A percentile compares a stretch with the other conserved stretches of the same genome.
phyloP scores from a whole-genome alignment of 2,797 vertebrate genomes.

The Sebastes glaucus region DNA sequence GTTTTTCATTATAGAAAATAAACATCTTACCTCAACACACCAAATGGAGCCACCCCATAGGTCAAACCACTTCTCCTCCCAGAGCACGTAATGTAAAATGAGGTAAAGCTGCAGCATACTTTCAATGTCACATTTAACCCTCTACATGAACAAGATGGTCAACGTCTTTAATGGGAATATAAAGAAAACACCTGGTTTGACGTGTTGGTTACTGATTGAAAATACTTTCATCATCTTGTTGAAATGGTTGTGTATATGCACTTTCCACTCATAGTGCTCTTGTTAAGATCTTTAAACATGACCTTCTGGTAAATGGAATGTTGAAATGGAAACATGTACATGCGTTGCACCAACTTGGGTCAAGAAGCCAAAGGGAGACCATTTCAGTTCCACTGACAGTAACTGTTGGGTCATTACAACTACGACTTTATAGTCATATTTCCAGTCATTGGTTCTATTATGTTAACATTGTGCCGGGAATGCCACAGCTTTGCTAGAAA shows the following conservation, averaged over 20 bases:
- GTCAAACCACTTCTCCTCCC: not conserved
- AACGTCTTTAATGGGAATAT: not conserved
- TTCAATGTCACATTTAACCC: not conserved
- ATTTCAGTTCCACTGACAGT: not conserved
- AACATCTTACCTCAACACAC: conserved; percentile 35
- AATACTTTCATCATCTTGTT: not conserved
- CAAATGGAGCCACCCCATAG: not conserved
- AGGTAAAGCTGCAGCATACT: not conserved
- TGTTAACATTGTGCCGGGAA: not conserved
- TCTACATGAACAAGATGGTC: not conserved
- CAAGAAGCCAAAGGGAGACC: not conserved
- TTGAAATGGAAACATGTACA: not conserved
- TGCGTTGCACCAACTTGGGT: not conserved
- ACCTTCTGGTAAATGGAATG: not conserved
- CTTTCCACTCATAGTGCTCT: not conserved
- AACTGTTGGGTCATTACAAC: not conserved
- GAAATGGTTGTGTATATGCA: not conserved
- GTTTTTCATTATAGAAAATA: conserved; percentile 43
- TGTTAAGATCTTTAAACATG: not conserved
- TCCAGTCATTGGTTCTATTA: not conserved
- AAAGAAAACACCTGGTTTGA: not conserved
- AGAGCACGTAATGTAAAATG: not conserved
- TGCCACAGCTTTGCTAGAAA: not conserved
- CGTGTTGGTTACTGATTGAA: not conserved
- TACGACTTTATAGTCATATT: not conserved